phyloP scores from a whole-genome alignment of 2,113 vertebrate genomes.

The Ia io region DNA sequence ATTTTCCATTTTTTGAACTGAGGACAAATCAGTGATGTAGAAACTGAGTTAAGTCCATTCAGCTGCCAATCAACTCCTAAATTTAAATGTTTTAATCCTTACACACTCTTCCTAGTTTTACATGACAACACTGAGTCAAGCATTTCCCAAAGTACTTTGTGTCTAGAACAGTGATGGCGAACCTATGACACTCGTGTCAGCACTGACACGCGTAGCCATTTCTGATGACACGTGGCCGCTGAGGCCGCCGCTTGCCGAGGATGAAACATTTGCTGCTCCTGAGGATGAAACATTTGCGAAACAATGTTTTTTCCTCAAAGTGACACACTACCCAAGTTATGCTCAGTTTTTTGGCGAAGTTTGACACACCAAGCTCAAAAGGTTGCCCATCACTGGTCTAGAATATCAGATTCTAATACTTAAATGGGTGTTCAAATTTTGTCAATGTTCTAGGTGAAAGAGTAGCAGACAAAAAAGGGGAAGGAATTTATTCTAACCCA shows the following conservation, averaged over 20 bases:
- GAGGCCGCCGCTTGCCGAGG: no score
- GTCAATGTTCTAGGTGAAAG: not conserved
- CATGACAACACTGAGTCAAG: not conserved
- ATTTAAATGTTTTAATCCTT: not conserved
- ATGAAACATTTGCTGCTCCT: no score
- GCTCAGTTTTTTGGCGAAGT: no score
- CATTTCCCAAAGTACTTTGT: not conserved
- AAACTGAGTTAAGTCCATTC: not conserved
- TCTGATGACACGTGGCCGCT: no score
- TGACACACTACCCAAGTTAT: no score
- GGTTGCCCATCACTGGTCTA: no score
- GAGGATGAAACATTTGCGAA: no score
- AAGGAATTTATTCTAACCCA: not conserved
- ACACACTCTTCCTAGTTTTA: not conserved
- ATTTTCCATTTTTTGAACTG: not conserved
- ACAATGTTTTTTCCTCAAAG: no score
- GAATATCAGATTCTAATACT: not conserved
- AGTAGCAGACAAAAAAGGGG: not conserved
- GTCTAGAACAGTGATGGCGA: no score
- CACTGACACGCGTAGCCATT: no score
- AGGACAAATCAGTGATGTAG: not conserved
- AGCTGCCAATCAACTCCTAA: not conserved
- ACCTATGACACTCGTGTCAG: no score
- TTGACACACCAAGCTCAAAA: no score
- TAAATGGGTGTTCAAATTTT: not conserved